phyloP scores from a whole-genome alignment of 2,797 vertebrate species.

The Gorsachius magnificus region DNA sequence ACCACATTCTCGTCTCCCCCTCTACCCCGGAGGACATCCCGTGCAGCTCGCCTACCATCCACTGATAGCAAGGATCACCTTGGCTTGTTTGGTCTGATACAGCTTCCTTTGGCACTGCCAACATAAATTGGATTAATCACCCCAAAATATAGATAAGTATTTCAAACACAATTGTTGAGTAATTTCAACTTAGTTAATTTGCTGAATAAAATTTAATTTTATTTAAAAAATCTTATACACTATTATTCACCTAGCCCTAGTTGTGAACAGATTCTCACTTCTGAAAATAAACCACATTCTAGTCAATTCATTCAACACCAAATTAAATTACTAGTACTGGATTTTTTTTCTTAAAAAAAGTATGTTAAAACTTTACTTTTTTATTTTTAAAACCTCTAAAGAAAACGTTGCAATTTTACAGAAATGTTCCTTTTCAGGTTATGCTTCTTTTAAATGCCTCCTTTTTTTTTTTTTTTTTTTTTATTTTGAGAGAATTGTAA shows the following conservation, averaged over 20 bases:
- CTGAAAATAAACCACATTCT: constrained; percentile 71
- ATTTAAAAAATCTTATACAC: constrained; percentile 72
- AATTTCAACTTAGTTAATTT: constrained; percentile 56
- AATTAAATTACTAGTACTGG: constrained; percentile 51
- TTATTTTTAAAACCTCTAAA: constrained; percentile 60
- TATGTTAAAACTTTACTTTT: constrained; percentile 51
- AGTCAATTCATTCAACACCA: constrained; percentile 61
- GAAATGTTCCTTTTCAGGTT: constrained; percentile 64
- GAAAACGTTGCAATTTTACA: constrained; percentile 48
- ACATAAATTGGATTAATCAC: not conserved
- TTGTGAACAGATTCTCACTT: constrained; percentile 67
- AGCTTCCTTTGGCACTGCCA: not conserved
- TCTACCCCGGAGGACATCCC: not conserved
- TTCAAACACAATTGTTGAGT: constrained; percentile 31
- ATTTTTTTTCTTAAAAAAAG: constrained; percentile 50
- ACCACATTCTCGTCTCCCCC: accelerated
- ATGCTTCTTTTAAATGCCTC: constrained; percentile 64
- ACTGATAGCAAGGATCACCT: not conserved
- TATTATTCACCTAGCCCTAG: constrained; percentile 68
- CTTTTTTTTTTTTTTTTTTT: constrained; percentile 65
- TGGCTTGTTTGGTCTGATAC: not conserved
- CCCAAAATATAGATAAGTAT: not conserved
- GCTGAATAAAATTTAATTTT: constrained; percentile 73
- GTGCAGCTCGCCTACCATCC: not conserved
- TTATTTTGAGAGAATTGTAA: constrained; percentile 73